Conservation (phyloP, 2,113 vertebrate genomes). For the Andinoacara biseriatus region DNA sequence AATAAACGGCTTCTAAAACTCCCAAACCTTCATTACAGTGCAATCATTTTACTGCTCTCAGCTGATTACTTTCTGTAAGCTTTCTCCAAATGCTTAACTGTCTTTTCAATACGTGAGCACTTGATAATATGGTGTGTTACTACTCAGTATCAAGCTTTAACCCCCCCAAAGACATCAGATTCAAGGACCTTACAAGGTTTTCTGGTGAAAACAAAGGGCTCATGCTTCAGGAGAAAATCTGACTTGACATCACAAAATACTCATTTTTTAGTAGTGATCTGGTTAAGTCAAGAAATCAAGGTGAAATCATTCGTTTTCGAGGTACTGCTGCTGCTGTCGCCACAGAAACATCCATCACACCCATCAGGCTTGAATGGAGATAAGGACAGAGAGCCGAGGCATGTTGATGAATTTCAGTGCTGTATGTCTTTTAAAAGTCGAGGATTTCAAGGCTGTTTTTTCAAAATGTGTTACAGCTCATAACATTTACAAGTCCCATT, state of each 20-base stretch:
- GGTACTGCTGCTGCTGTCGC: constrained; percentile 6
- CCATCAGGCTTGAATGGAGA: constrained; percentile 19
- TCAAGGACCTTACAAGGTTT: constrained; percentile 24
- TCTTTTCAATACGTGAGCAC: background rate
- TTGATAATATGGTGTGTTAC: background rate
- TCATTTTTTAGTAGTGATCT: constrained; percentile 51
- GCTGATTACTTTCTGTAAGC: background rate
- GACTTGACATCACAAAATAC: background rate
- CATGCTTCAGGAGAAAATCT: background rate
- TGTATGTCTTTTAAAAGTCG: background rate
- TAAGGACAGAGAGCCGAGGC: constrained; percentile 16
- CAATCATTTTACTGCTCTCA: background rate
- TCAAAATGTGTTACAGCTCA: background rate
- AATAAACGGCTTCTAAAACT: background rate
- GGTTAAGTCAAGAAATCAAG: constrained; percentile 64
- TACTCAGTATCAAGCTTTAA: background rate
- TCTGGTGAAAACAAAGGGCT: constrained; percentile 1
- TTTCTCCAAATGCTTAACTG: background rate
- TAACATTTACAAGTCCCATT: background rate
- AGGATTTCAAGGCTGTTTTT: constrained; percentile 1
- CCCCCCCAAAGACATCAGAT: background rate
- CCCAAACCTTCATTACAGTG: background rate
- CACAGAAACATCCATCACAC: constrained; percentile 47
- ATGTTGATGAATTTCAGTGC: constrained; percentile 11
- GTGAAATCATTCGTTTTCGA: constrained; percentile 42